Base-by-base conservation (phyloP, 2,888 invertebrate genomes). In the Carterocephalus palaemon region DNA sequence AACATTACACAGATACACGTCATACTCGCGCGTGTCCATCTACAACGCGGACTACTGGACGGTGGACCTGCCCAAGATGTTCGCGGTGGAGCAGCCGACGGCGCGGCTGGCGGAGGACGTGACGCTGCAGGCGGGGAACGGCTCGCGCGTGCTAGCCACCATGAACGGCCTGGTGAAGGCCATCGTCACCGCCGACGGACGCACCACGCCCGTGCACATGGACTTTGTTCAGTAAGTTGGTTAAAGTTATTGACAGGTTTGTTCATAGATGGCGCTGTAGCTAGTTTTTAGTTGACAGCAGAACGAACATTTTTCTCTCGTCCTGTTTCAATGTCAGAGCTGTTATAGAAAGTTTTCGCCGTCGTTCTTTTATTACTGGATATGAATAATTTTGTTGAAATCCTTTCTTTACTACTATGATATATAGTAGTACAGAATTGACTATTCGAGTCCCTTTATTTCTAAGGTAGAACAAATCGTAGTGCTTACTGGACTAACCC, bases 161-260 rank as follows among this genome's bases (percentile, higher is more conserved):
- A 84, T 86, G 56, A 78, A 88, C 7, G 95, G 95, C 0, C 77
- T 95, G 12, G 74, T 96, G 16, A 95, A 95, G 70, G 92, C 94
- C 0, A 72, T 95, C 0, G 70, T 78, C 1, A 63, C 73, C 0
- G 51, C 65, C 0, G 67, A 67, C 4, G 84, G 83, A 0, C 59
- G 53, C 8, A 72, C 77, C 7, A 61, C 67, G 10, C 83, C 94
- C 0, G 89, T 94, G 0, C 93, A 93, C 63, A 88, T 95, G 64
- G 93, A 93, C 69, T 95, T 93, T 77, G 90, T 92, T 0, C 92
- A 91, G 88, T 93, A 87, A 88, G 90, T 88, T 2, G 12, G 23
- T 23, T 10, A 5, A 3, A 7, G 4, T 28, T 33, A 10, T 12
- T 24, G 10, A 3, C 62, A 26, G 64, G 28, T 10, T n/a, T 12